Evolutionary conservation across 2,113 vertebrate species (phyloP).

Genomic region (Megaleporinus macrocephalus): DNA sequence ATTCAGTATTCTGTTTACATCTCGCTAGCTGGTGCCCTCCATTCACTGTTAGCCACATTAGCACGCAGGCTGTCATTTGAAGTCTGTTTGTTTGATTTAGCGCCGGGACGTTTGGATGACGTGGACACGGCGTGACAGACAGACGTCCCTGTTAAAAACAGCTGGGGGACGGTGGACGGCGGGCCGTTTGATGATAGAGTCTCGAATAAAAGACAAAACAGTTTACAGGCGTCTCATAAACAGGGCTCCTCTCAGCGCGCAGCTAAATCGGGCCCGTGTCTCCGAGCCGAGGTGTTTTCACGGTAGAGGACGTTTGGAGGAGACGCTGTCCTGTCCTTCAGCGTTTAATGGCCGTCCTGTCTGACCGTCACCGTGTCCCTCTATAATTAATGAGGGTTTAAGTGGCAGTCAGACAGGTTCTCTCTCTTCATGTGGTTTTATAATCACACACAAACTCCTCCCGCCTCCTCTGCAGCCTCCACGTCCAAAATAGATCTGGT

Average conservation of each 20-base stretch:
- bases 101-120: too few species aligned
- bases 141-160: too few species aligned
- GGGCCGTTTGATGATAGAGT: neutral
- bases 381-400: slow-evolving; percentile 42
- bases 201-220: neutral
- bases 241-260: neutral
- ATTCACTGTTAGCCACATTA: too few species aligned
- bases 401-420: slow-evolving; percentile 26
- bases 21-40: too few species aligned
- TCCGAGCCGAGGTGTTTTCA: neutral
- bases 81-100: too few species aligned
- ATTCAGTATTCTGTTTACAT: too few species aligned
- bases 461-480: neutral
- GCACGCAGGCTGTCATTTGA: too few species aligned
- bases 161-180: too few species aligned
- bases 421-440: slow-evolving; percentile 17
- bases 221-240: neutral
- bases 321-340: slow-evolving; percentile 32
- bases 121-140: too few species aligned
- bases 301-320: slow-evolving; percentile 42
- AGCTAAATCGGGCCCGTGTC: neutral
- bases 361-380: slow-evolving; percentile 14
- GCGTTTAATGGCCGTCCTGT: slow-evolving; percentile 30
- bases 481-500: neutral
- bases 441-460: neutral